Base-by-base conservation (phyloP, 2,113 vertebrate species). In the Melozone crissalis region DNA sequence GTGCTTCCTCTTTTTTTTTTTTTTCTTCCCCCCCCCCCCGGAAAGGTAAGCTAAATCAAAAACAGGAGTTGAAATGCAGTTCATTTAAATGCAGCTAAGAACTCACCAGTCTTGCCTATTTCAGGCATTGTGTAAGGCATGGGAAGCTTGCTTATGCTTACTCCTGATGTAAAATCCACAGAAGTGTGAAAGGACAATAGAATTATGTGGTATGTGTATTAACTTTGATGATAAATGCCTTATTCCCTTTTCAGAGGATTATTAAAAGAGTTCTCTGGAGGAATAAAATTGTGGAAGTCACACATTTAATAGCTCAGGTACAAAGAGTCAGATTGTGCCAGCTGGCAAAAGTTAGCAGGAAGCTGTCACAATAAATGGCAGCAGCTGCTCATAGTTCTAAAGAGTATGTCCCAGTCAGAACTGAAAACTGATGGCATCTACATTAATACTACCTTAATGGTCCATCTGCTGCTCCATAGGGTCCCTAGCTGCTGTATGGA, bases 391-490 rank as follows among this genome's bases (percentile, higher is more conserved):
- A 98, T 99, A 99, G 99, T 99, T 99, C 99, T 99, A 99, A 99
- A 99, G 99, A 99, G 99, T 99, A 99, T 99, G 99, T 99, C 99
- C 99, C 99, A 99, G 99, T 99, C 99, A 99, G 99, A 99, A 98
- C 98, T 99, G 99, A 99, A 99, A 99, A 99, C 99, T 99, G 99
- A 99, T 99, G 99, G 99, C 99, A 99, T 99, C 99, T 99, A 99
- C 99, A 99, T 99, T 99, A 99, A 99, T 99, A 99, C 99, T 99
- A 99, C 99, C 99, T 99, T 99, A 99, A 99, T 99, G 99, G 99
- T 99, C 99, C 99, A 99, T 99, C 99, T 99, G 99, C 99, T 98
- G 98, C 99, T 99, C 99, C 98, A 98, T 99, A 99, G 99, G 99
- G 99, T 99, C 99, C 99, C 99, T 99, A 98, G 98, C 99, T 99